Conservation (phyloP, 2,888 invertebrate genomes). For the Lampropteryx suffumata region DNA sequence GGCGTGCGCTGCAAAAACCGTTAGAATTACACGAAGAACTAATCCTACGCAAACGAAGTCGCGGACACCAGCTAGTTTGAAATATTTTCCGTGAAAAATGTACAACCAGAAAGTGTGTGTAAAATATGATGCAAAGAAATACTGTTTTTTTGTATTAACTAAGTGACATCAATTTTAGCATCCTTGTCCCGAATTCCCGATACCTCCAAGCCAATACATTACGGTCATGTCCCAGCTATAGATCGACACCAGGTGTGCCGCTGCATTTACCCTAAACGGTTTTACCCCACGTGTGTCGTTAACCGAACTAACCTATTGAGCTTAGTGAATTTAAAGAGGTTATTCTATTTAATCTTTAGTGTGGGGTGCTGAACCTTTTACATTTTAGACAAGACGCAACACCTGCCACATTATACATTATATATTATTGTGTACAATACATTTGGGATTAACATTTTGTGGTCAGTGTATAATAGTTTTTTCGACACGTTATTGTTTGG, state of each 20-base stretch:
- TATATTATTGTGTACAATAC: too few relatives aligned
- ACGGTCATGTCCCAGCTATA: constrained; percentile 62
- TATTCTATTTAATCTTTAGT: constrained; percentile 28
- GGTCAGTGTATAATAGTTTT: not conserved
- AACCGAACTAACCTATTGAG: constrained; percentile 44
- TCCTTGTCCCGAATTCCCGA: constrained; percentile 20
- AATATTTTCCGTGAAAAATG: too few relatives aligned
- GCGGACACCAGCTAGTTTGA: too few relatives aligned
- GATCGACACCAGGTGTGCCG: constrained; percentile 63
- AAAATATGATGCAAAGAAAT: not conserved
- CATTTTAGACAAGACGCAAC: constrained; percentile 1
- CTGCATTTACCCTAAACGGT: constrained; percentile 49
- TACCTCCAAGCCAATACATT: constrained; percentile 49
- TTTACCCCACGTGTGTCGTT: constrained; percentile 54
- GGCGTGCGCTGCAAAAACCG: too few relatives aligned
- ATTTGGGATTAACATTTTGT: not conserved
- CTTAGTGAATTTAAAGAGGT: constrained; percentile 32
- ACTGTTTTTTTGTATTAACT: not conserved
- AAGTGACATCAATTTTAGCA: constrained; percentile 11
- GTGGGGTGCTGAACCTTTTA: not conserved
- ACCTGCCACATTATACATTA: too few relatives aligned
- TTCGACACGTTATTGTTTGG: too few relatives aligned
- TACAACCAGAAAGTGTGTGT: too few relatives aligned
- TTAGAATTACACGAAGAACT: too few relatives aligned
- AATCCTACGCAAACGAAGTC: too few relatives aligned